Percentiles rank a stretch among this genome's conserved stretches.
Evolutionary conservation across 2,888 invertebrate genomes (phyloP).

Genomic region (Megastigmus dorsalis): DNA sequence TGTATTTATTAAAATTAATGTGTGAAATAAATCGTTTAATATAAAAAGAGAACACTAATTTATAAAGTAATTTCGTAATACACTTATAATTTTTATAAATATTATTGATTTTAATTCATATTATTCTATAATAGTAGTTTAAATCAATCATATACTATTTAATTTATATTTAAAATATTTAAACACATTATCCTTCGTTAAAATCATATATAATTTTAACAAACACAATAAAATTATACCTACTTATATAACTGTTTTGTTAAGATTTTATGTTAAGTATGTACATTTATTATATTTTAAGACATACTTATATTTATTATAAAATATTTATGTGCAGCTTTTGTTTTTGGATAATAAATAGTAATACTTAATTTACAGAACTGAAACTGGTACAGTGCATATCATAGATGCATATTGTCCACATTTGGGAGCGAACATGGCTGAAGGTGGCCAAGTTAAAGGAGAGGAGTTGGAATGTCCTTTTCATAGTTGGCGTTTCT

Average conservation of each 20-base stretch:
- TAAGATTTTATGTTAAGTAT: background rate
- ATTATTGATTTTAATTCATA: no score
- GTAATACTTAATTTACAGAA: conserved; percentile 59
- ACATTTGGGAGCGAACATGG: conserved; percentile 92
- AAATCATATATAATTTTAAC: no score
- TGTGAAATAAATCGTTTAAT: no score
- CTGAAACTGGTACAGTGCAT: conserved; percentile 78
- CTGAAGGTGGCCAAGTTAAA: conserved; percentile 84
- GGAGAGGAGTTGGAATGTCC: conserved; percentile 91
- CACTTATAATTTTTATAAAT: no score
- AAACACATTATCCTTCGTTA: no score
- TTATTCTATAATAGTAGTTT: no score
- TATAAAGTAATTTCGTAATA: no score
- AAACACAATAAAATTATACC: background rate
- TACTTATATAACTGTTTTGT: background rate
- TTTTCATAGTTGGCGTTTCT: conserved; percentile 91
- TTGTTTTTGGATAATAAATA: no score
- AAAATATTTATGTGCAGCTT: background rate
- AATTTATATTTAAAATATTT: no score
- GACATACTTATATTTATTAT: background rate
- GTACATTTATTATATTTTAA: background rate
- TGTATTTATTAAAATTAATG: no score
- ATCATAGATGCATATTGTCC: conserved; percentile 92
- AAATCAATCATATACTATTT: no score
- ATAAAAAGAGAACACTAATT: no score